Percentiles rank a stretch among this genome's conserved stretches.
phyloP scores from a whole-genome alignment of 2,888 invertebrate genomes.

The Phragmatobia fuliginosa region DNA sequence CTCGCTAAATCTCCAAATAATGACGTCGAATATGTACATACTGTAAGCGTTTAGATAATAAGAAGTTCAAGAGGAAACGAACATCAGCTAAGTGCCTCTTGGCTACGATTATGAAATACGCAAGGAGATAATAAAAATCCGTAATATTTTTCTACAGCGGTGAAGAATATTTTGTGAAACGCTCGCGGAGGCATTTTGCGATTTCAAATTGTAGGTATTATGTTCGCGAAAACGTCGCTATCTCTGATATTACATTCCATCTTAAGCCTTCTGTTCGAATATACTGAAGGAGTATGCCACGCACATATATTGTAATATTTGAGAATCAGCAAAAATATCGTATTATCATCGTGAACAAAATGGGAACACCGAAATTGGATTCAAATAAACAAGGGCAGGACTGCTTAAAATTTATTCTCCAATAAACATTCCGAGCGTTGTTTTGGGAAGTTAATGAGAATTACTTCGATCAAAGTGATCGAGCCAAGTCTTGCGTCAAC shows the following conservation, averaged over 20 bases:
- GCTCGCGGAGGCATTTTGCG: constrained; percentile 65
- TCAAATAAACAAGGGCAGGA: constrained; percentile 58
- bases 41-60: constrained; percentile 46
- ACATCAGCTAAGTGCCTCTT: constrained; percentile 49
- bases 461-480: constrained; percentile 50
- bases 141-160: constrained; percentile 62
- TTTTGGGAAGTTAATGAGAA: constrained; percentile 58
- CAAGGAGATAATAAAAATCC: constrained; percentile 60
- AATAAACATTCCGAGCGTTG: constrained; percentile 49
- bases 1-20: constrained; percentile 33
- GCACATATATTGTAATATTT: constrained; percentile 67
- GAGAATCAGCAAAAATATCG: constrained; percentile 61
- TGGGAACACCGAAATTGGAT: constrained; percentile 53
- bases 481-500: constrained; percentile 38
- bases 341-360: constrained; percentile 54
- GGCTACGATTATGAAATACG: constrained; percentile 49
- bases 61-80: constrained; percentile 36
- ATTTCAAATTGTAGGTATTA: constrained; percentile 78
- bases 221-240: constrained; percentile 67
- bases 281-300: constrained; percentile 57
- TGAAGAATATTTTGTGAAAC: constrained; percentile 68
- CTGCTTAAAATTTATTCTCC: constrained; percentile 46
- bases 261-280: constrained; percentile 55
- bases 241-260: constrained; percentile 76
- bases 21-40: constrained; percentile 39